Conservation (phyloP, 2,797 vertebrate species). For the Limnodromus scolopaceus region DNA sequence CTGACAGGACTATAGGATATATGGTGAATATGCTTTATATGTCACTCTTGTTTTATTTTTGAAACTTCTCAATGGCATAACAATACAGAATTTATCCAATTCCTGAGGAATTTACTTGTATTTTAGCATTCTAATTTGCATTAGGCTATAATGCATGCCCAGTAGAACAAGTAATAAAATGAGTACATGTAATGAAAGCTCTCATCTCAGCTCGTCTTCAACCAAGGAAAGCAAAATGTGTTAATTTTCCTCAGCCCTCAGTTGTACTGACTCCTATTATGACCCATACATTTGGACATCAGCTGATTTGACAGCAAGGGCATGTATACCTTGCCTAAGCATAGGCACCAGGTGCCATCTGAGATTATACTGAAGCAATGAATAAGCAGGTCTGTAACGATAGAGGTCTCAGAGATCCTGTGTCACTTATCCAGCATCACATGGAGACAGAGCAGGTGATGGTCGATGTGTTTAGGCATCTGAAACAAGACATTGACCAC, state of each 20-base stretch:
- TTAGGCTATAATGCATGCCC: neutral
- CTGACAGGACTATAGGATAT: neutral
- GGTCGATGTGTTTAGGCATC: neutral
- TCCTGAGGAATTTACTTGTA: neutral
- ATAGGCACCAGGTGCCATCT: neutral
- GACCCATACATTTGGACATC: neutral
- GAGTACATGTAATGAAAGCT: neutral
- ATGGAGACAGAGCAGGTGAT: neutral
- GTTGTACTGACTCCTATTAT: neutral
- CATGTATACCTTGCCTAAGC: neutral
- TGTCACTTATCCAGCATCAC: neutral
- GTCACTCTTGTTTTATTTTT: neutral
- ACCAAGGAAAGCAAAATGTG: rapidly evolving
- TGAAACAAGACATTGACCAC: neutral
- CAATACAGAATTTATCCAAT: neutral
- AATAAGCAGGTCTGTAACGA: neutral
- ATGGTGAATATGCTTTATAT: neutral
- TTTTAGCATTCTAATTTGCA: neutral
- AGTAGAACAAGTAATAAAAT: neutral
- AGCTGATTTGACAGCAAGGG: neutral
- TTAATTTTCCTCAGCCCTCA: neutral
- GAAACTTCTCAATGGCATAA: neutral
- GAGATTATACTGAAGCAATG: neutral
- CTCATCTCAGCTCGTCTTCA: neutral
- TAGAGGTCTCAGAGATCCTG: neutral